Evolutionary conservation across 2,797 vertebrate species (phyloP), one percentile per base, ranked within the genome.

Genomic region (Ptychobarbus kaznakovi): DNA sequence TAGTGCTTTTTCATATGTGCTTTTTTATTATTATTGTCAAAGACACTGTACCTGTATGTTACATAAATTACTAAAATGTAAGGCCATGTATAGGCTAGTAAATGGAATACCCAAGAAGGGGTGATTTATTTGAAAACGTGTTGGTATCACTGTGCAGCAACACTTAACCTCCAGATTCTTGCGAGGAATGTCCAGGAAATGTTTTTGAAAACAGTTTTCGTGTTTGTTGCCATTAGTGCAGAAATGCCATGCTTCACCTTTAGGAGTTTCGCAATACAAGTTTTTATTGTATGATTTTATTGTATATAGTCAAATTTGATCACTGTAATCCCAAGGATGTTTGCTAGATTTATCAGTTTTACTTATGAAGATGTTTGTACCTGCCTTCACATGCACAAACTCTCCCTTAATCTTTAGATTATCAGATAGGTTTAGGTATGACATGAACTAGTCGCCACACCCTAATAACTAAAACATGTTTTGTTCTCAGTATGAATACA

Each of bases 401-500:
- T 13, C n/a, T 20, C 15, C 16, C 35, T n/a, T 82, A 82, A 49
- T 82, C 81, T 49, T 82, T 20, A 5, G 15, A n/a, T 73, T 46
- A 42, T 66, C 32, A n/a, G 32, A 13, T 18, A n/a, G 40, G 68
- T 74, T 51, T 35, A 7, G 12, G 28, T 32, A 10, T n/a, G 32
- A 53, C 25, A 56, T 61, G 8, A 77, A 75, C 44, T 83, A 58
- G 42, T 76, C 11, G 11, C 61, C 61, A 53, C 82, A 83, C 82
- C 82, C 32, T 76, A 51, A 75, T 35, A 46, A 25, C 44, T 46
- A 51, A 76, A 49, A 9, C 7, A 2, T 42, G 35, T 78, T 58
- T 73, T 65, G 16, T 82, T 84, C 25, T 25, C 35, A 92, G 89
- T 82, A 87, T 90, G 76, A 80, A 82, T 69, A 89, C 83, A 6